Evolutionary conservation across 2,113 vertebrate genomes (phyloP), one percentile per base, ranked within the genome.

Genomic region (Lipophrys pholis): DNA sequence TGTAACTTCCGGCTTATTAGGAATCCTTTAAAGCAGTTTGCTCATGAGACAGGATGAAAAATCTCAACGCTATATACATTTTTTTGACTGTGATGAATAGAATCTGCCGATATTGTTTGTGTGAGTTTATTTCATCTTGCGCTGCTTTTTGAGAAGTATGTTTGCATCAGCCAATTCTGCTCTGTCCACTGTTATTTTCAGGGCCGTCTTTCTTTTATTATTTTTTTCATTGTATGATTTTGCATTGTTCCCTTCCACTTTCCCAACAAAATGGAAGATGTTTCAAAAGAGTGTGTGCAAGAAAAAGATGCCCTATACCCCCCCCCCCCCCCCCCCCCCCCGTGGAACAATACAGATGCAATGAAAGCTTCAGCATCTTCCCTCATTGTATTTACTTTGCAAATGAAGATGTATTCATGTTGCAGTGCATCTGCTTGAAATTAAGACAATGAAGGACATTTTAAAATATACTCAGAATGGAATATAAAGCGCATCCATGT

Each of bases 71-170:
- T 41, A 41, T 59, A 49, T 78, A 48, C 41, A 45, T 7, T 53
- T 11, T 66, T 69, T 54, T 43, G 59, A 41, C 46, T 62, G 66
- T 53, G 76, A 84, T 80, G 60, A 74, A 73, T 49, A 61, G 59
- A 70, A 11, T 51, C 57, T 58, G 45, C 56, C 73, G 70, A 43
- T 73, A 39, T 67, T 64, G 70, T 71, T 71, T 64, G 57, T 82
- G 49, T 83, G 36, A 53, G 49, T 52, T 66, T 57, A 49, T 82
- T 73, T 49, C 52, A 70, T 53, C 46, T 30, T 7, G 40, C 7
- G 6, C 45, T 55, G 52, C 61, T 55, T 70, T 80, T 69, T 48
- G 15, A 41, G 2, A 69, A 61, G 16, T 11, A 55, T 50, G 35
- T 76, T 51, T 54, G 36, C 42, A 74, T 64, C 21, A 63, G 48